Base-by-base conservation (phyloP, 1,140 invertebrate genomes). In the Cataglyphis hispanica region DNA sequence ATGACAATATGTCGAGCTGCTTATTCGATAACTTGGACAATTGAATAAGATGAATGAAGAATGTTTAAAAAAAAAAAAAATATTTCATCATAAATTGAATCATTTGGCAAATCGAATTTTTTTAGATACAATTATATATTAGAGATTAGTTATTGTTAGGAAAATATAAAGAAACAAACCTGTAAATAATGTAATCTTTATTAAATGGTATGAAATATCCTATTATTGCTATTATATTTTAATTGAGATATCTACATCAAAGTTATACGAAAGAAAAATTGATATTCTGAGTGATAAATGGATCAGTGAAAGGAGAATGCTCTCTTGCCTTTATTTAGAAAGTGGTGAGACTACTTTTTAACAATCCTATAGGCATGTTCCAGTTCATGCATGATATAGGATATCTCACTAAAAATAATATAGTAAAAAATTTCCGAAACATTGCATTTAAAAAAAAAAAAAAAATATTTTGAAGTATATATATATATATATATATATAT, bases 301-400 rank as follows among this genome's bases (percentile, higher is more conserved):
- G 40, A 27, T 37, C 50, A 58, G 87, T 69, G 76, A 88, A 88
- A 85, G 86, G 86, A 50, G 46, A 85, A 16, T 64, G 40, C 50
- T 88, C 75, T 83, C 84, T 64, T 83, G 72, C 1, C 58, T 58
- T 61, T 84, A 63, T 90, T 90, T 92, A 90, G 91, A 92, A 92
- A 92, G 92, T 90, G 81, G 92, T 85, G 67, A 88, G 86, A 43
- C 89, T 78, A 87, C 86, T 92, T 90, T 63, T 88, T 70, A 69
- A 69, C 37, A 66, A 87, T 89, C 69, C 74, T 50, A 75, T 72
- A 85, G 53, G 13, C 64, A 66, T 67, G 78, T 67, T 91, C 69
- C 86, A 87, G 75, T 85, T n/a, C 83, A 78, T 25, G 8, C 37
- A 46, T 74, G 60, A 46, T 46, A 46, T 5, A 16, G 2, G 13